These are phyloP conservation scores for Lepidocyrtinus sp. DNA, from an alignment of 2,888 invertebrate genomes.

Conservation along the genomic window DNA sequence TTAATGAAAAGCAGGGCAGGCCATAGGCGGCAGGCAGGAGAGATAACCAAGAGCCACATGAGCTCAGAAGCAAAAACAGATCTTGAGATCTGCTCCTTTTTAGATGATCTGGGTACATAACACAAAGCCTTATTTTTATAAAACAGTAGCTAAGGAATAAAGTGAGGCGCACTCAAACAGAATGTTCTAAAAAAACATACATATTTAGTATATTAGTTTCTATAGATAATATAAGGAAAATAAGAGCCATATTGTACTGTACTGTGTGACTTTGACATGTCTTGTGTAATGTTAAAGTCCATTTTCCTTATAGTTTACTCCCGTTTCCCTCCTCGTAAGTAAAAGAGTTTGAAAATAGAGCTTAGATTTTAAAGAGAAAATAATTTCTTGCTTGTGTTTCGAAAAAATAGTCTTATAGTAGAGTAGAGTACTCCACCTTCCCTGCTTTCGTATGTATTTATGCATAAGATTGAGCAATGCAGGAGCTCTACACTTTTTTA, in stretches of 20 bases:
- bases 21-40: constrained; percentile 26
- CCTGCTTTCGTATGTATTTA: constrained; percentile 33
- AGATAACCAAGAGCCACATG: constrained; percentile 40
- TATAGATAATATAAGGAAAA: too few species aligned
- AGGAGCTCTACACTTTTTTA: not conserved
- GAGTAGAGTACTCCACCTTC: not conserved
- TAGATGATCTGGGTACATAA: constrained; percentile 1
- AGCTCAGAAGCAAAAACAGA: constrained; percentile 17
- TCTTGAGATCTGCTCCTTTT: constrained; percentile 2
- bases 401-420: not conserved
- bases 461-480: constrained; percentile 40
- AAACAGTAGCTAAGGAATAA: not conserved
- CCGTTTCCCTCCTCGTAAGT: not conserved
- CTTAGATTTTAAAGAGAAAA: constrained; percentile 1
- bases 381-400: not conserved
- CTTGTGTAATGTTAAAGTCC: not conserved
- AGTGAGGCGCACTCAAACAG: constrained; percentile 4
- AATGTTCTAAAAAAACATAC: constrained; percentile 33
- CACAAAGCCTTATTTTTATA: not conserved
- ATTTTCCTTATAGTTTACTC: not conserved
- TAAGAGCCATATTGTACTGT: not conserved
- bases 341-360: constrained; percentile 33
- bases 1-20: constrained; percentile 55
- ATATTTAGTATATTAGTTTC: constrained; percentile 21
- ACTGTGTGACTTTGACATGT: not conserved